phyloP scores from a whole-genome alignment of 2,113 vertebrate species.

The Ia io region DNA sequence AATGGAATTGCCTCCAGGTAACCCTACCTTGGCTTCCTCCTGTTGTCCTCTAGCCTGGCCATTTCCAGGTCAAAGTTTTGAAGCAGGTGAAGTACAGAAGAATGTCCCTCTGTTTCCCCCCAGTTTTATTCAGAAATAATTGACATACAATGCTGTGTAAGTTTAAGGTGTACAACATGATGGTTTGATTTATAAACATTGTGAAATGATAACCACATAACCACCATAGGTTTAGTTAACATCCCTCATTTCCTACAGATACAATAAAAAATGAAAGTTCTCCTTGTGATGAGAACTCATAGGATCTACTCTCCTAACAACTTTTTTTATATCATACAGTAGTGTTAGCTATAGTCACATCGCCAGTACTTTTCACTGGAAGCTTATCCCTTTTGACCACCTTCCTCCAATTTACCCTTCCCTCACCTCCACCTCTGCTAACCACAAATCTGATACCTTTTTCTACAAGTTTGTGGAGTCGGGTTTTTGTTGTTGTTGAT shows the following conservation, averaged over 20 bases:
- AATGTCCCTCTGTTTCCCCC: neutral
- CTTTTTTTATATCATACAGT: neutral
- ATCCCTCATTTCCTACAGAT: neutral
- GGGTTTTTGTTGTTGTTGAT: neutral
- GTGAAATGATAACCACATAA: neutral
- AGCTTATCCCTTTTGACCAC: neutral
- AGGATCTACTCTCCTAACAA: neutral
- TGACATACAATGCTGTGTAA: neutral
- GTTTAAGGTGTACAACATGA: neutral
- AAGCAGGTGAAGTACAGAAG: neutral
- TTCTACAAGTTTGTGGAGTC: neutral
- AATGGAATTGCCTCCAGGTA: neutral
- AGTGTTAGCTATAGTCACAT: too few species aligned
- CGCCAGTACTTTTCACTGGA: neutral
- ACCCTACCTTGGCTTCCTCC: neutral
- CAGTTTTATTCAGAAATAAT: neutral
- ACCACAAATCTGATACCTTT: neutral
- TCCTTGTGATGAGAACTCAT: neutral
- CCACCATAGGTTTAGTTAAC: neutral
- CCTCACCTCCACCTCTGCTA: neutral
- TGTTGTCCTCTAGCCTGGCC: neutral
- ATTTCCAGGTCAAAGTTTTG: neutral
- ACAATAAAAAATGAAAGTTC: neutral
- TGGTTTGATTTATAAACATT: neutral
- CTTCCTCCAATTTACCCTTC: too few species aligned